Percentiles rank a stretch among this genome's conserved stretches.
Conservation (phyloP, 1,140 invertebrate genomes). For the Monomorium pharaonis region DNA sequence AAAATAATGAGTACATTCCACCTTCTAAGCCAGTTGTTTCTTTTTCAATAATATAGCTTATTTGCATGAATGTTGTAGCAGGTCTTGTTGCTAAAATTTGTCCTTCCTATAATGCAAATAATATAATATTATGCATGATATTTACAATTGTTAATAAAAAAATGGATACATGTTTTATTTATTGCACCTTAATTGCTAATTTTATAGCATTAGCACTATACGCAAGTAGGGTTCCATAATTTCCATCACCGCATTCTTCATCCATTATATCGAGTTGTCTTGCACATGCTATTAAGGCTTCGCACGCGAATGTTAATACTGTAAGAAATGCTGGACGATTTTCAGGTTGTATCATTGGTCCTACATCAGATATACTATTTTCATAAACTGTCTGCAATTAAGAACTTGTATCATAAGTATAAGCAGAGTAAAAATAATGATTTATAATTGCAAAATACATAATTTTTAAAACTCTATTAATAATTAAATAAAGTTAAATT, state of each 20-base stretch:
- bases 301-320: constrained; percentile 84
- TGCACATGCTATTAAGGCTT: constrained; percentile 86
- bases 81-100: constrained; percentile 68
- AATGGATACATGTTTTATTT: not conserved
- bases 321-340: constrained; percentile 73
- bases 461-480: not conserved
- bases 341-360: constrained; percentile 74
- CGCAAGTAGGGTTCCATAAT: constrained; percentile 88
- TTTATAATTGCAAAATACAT: constrained; percentile 4
- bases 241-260: constrained; percentile 87
- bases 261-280: constrained; percentile 88
- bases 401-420: not conserved
- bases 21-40: constrained; percentile 82
- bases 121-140: not conserved
- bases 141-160: constrained; percentile 4
- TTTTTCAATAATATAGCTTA: constrained; percentile 78
- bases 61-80: constrained; percentile 73
- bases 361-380: constrained; percentile 36
- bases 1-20: constrained; percentile 85
- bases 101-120: constrained; percentile 62
- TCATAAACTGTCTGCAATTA: constrained; percentile 7
- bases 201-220: constrained; percentile 85
- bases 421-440: not conserved
- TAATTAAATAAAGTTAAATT: not conserved
- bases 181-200: constrained; percentile 64